phyloP scores from a whole-genome alignment of 1,140 invertebrate species.

The Lamellibrachia luymesi region DNA sequence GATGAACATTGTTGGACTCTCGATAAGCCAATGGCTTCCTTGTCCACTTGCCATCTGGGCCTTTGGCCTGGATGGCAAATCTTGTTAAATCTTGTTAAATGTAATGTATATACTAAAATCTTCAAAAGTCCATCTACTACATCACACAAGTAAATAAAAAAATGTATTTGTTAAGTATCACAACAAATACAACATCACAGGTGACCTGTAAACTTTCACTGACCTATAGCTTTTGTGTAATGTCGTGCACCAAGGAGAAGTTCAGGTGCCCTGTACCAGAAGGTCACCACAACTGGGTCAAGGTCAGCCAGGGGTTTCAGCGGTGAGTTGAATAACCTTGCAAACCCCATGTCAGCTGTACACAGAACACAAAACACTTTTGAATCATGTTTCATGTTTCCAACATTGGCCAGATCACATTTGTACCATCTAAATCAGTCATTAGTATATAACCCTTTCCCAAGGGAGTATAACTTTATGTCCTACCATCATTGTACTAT shows the following conservation, averaged over 20 bases:
- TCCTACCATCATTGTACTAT: too few relatives aligned
- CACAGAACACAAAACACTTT: not conserved
- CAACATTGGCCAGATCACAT: not conserved
- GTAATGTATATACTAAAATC: too few relatives aligned
- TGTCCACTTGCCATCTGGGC: too few relatives aligned
- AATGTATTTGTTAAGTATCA: not conserved
- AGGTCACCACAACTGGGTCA: constrained; percentile 99
- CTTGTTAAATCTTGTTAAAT: too few relatives aligned
- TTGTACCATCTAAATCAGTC: not conserved
- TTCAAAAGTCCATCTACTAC: too few relatives aligned
- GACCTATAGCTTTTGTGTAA: constrained; percentile 97
- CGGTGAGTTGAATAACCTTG: constrained; percentile 97
- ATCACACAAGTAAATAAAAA: too few relatives aligned
- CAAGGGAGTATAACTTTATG: too few relatives aligned
- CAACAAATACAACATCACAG: not conserved
- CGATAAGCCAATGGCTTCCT: too few relatives aligned
- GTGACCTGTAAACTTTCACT: not conserved
- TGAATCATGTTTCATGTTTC: not conserved
- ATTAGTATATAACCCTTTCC: constrained; percentile 1
- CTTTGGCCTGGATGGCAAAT: too few relatives aligned
- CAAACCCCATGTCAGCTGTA: constrained; percentile 97
- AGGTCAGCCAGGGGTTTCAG: constrained; percentile 85
- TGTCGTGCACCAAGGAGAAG: constrained; percentile 92
- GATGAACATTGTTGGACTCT: too few relatives aligned
- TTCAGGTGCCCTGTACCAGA: constrained; percentile 99